Conservation (phyloP, 2,113 vertebrate species). For the Solenodon paradoxus region DNA sequence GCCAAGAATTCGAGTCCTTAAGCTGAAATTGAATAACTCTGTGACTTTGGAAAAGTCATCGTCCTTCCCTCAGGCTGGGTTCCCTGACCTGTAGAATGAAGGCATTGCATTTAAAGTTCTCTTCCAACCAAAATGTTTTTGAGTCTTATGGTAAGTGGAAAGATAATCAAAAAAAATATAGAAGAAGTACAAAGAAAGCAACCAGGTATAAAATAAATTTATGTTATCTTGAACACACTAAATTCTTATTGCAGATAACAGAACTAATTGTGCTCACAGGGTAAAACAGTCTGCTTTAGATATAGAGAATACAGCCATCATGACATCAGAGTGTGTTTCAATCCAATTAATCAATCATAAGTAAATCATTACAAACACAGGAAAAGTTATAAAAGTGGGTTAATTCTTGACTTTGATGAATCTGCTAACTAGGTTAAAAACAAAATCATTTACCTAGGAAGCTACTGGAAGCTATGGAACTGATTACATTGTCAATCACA, state of each 20-base stretch:
- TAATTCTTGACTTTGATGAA: background rate
- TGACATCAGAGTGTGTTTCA: background rate
- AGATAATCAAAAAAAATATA: background rate
- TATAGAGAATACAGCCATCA: background rate
- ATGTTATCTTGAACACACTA: background rate
- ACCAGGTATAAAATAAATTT: too few relatives aligned
- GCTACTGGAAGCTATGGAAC: background rate
- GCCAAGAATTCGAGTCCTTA: background rate
- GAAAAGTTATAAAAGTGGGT: background rate
- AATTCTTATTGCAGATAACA: constrained; percentile 5
- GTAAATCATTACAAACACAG: background rate
- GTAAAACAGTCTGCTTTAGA: background rate
- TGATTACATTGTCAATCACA: background rate
- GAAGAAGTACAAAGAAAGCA: background rate
- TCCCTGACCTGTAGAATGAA: background rate
- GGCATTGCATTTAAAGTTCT: background rate
- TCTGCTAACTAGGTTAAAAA: background rate
- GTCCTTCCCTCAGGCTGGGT: background rate
- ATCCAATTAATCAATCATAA: background rate
- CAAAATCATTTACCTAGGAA: background rate
- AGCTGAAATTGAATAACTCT: background rate
- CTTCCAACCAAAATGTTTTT: background rate
- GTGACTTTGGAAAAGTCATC: background rate
- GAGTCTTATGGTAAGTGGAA: background rate
- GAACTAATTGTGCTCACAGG: background rate